A percentile compares a stretch with the other conserved stretches of the same genome.
phyloP scores from a whole-genome alignment of 2,113 vertebrate genomes.

The Otocyon megalotis region DNA sequence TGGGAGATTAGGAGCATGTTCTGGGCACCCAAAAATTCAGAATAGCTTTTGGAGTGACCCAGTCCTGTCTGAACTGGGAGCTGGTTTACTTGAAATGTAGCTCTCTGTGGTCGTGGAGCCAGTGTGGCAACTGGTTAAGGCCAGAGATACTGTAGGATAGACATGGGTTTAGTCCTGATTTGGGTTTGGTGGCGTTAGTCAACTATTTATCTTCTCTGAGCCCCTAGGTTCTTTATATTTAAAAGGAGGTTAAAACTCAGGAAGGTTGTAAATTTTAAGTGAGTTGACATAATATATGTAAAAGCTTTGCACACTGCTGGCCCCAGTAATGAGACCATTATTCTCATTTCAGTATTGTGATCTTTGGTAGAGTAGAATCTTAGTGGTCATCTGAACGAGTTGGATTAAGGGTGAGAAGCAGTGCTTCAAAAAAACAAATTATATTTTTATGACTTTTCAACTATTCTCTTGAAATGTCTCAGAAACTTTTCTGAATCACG shows the following conservation, averaged over 20 bases:
- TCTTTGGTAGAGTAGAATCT: not conserved
- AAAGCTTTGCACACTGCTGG: not conserved
- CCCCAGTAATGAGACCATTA: not conserved
- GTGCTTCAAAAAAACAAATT: not conserved
- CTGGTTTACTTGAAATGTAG: not conserved
- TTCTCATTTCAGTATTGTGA: slow-evolving; percentile 16
- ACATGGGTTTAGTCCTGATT: slow-evolving; percentile 17
- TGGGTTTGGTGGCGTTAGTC: not conserved
- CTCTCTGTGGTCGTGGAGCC: not conserved
- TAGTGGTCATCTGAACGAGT: not conserved
- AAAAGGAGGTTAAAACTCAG: not conserved
- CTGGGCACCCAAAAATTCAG: not conserved
- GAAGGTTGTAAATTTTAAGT: not conserved
- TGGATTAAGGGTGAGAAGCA: not conserved
- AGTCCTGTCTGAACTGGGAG: not conserved
- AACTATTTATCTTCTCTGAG: not conserved
- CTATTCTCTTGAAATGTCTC: slow-evolving; percentile 23
- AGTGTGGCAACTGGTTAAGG: not conserved
- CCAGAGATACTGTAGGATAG: not conserved
- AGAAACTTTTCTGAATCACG: slow-evolving; percentile 53
- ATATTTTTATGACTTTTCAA: not conserved
- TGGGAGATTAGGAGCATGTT: not conserved
- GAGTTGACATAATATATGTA: not conserved
- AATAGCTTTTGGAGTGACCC: not conserved
- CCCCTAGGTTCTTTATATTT: not conserved